Percentiles rank a stretch among this genome's conserved stretches.
These are phyloP conservation scores for Camelus dromedarius DNA, from an alignment of 2,113 vertebrate genomes.

Conservation along the genomic window DNA sequence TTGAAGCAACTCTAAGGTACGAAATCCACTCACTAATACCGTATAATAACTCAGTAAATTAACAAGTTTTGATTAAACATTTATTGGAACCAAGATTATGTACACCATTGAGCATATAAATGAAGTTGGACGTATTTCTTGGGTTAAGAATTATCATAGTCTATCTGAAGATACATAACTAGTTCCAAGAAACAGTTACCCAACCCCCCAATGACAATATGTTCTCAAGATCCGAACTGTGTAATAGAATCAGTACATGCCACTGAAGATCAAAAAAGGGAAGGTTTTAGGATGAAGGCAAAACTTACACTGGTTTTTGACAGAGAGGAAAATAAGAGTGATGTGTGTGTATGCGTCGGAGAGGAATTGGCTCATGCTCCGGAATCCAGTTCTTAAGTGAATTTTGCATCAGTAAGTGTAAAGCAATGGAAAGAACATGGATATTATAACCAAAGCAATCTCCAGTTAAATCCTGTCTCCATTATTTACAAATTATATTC, in stretches of 20 bases:
- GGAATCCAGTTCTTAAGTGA: not conserved
- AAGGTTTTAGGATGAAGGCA: not conserved
- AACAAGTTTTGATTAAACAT: not conserved
- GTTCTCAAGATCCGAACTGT: not conserved
- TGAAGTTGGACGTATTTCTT: not conserved
- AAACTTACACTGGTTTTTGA: not conserved
- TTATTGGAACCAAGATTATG: not conserved
- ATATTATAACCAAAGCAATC: not conserved
- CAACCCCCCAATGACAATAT: not conserved
- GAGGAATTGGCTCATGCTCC: not conserved
- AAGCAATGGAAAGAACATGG: not conserved
- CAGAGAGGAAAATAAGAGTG: not conserved
- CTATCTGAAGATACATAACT: not conserved
- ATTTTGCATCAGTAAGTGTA: not conserved
- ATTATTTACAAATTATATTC: not conserved
- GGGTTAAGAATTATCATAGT: slow-evolving; percentile 15
- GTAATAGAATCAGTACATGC: not conserved
- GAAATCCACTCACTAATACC: not conserved
- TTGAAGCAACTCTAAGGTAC: not conserved
- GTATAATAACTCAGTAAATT: not conserved
- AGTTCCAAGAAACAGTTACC: not conserved
- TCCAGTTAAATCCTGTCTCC: not conserved
- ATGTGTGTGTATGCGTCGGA: not conserved
- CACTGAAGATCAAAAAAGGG: not conserved
- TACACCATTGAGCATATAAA: not conserved